Conservation (phyloP, 2,888 invertebrate genomes). For the Luperina nickerlii region DNA sequence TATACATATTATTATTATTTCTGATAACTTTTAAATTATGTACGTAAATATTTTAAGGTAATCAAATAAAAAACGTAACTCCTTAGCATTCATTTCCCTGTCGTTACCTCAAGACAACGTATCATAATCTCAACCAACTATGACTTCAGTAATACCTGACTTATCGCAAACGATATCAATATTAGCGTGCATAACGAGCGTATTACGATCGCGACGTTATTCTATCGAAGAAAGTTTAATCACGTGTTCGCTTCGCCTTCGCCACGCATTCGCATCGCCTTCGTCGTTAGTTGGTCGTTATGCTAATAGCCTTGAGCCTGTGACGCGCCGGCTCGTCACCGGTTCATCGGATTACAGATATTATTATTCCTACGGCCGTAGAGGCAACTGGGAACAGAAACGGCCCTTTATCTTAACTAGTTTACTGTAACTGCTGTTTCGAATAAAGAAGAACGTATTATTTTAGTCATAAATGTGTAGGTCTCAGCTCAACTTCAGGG, state of each 20-base stretch:
- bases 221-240: conserved; percentile 49
- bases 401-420: conserved; percentile 7
- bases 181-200: conserved; percentile 26
- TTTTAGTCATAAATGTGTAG: background rate
- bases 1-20: no score
- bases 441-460: background rate
- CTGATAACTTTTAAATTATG: no score
- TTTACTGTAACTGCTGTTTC: background rate
- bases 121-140: background rate
- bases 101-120: background rate
- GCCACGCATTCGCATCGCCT: conserved; percentile 36
- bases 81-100: background rate
- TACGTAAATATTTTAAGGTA: no score
- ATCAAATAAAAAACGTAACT: no score
- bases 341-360: conserved; percentile 60
- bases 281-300: conserved; percentile 76
- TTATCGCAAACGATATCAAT: conserved; percentile 26
- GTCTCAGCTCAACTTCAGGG: background rate
- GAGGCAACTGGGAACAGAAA: conserved; percentile 8
- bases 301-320: conserved; percentile 69
- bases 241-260: conserved; percentile 41
- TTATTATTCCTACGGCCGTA: conserved; percentile 37
- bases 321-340: conserved; percentile 58
- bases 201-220: conserved; percentile 36
- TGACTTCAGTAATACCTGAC: background rate